A percentile compares a stretch with the other conserved stretches of the same genome.
Conservation (phyloP, 2,888 invertebrate genomes). For the Megalurothrips usitatus region DNA sequence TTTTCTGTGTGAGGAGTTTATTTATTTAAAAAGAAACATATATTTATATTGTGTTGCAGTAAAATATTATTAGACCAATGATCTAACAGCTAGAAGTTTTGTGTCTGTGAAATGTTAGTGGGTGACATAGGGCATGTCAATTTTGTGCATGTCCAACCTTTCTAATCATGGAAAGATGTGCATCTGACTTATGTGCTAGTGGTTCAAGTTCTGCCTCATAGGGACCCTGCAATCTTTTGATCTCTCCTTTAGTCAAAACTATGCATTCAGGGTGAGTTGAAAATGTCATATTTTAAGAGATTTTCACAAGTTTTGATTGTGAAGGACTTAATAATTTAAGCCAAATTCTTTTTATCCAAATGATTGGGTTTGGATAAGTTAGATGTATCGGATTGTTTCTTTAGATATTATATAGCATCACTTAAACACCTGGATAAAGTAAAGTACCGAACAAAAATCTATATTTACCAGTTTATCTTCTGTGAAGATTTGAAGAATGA, state of each 20-base stretch:
- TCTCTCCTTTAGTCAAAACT: slow-evolving; percentile 26
- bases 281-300: slow-evolving; percentile 27
- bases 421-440: neutral
- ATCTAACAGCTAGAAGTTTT: neutral
- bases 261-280: slow-evolving; percentile 22
- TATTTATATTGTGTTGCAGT: neutral
- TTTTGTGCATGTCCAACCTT: slow-evolving; percentile 3
- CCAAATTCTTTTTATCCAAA: slow-evolving; percentile 11
- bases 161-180: neutral
- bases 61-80: no score
- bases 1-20: neutral
- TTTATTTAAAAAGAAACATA: neutral
- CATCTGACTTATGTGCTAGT: slow-evolving; percentile 6
- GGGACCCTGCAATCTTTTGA: slow-evolving; percentile 26
- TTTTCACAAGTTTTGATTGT: slow-evolving; percentile 14
- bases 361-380: slow-evolving; percentile 2
- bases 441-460: slow-evolving; percentile 22
- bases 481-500: neutral
- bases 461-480: slow-evolving; percentile 16
- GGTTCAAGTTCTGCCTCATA: slow-evolving; percentile 21
- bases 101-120: neutral
- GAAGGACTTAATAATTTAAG: slow-evolving; percentile 6
- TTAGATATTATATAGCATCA: slow-evolving; percentile 27
- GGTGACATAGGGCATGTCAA: neutral
- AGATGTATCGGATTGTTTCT: slow-evolving; percentile 5